phyloP scores from a whole-genome alignment of 2,888 invertebrate genomes.

The Peribatodes rhomboidaria region DNA sequence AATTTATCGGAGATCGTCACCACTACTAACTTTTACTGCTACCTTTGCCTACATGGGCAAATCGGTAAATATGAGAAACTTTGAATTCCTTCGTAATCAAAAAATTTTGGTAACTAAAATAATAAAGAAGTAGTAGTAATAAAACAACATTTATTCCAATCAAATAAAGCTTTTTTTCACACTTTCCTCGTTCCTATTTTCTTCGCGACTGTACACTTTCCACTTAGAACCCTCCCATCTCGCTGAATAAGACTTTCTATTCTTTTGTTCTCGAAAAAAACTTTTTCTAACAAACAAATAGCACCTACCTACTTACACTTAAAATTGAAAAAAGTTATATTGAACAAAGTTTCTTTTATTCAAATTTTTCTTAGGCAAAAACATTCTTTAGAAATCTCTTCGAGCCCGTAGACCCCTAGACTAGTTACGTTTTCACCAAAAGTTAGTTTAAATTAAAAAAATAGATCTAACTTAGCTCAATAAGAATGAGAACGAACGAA shows the following conservation, averaged over 20 bases:
- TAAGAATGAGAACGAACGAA: not conserved
- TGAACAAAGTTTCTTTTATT: conserved; percentile 50
- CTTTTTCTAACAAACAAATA: conserved; percentile 46
- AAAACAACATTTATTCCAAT: not conserved
- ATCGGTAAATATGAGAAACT: too few species aligned
- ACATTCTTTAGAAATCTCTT: conserved; percentile 44
- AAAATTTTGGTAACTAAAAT: too few species aligned
- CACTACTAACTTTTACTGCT: too few species aligned
- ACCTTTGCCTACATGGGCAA: too few species aligned
- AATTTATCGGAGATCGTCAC: too few species aligned
- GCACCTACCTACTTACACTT: conserved; percentile 45
- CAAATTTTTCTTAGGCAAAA: conserved; percentile 44
- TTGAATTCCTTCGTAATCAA: too few species aligned
- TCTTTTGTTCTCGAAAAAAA: conserved; percentile 53
- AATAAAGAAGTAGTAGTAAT: too few species aligned
- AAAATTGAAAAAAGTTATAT: conserved; percentile 53
- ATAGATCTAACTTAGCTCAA: not conserved
- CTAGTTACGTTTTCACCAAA: conserved; percentile 38
- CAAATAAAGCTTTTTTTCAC: not conserved
- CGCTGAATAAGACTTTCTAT: conserved; percentile 56
- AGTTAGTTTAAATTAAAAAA: conserved; percentile 16
- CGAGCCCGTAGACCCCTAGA: conserved; percentile 24
- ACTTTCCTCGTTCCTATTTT: conserved; percentile 16
- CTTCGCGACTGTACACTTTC: conserved; percentile 34
- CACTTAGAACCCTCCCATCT: conserved; percentile 49